These are phyloP conservation scores for Pseudotriccus pelzelni DNA, from an alignment of 2,797 vertebrate genomes.

Conservation along the genomic window DNA sequence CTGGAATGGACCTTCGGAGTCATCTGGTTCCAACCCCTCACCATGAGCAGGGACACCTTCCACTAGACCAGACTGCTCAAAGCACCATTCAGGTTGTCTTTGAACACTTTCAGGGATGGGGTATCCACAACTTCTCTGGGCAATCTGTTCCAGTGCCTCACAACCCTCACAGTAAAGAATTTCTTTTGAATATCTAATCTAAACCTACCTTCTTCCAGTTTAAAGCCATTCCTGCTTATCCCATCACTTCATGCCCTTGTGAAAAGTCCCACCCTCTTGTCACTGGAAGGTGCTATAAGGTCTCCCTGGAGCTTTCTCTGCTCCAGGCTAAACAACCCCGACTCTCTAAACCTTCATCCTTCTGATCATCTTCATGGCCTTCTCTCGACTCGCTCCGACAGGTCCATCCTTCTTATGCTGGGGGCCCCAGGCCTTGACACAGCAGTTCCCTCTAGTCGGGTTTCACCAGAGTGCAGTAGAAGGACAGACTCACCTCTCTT, in stretches of 20 bases:
- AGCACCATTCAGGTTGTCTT: not conserved
- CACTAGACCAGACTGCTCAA: not conserved
- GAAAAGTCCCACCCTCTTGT: not conserved
- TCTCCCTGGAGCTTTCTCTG: not conserved
- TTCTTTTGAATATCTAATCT: not conserved
- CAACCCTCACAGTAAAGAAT: not conserved
- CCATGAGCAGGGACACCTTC: not conserved
- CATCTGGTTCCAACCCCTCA: fast-evolving
- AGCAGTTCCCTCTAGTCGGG: not conserved
- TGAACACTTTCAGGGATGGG: not conserved
- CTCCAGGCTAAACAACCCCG: not conserved
- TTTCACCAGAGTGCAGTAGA: not conserved
- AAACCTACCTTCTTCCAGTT: not conserved
- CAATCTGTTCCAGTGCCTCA: not conserved
- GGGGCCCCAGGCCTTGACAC: not conserved
- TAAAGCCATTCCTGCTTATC: not conserved
- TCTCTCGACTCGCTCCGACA: not conserved
- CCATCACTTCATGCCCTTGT: not conserved
- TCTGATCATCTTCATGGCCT: not conserved
- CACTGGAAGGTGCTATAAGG: not conserved
- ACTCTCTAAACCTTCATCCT: not conserved
- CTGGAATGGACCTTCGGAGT: not conserved
- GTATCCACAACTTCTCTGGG: not conserved
- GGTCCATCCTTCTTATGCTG: not conserved
- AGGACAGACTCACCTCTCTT: not conserved